These are phyloP conservation scores for Rhopalosiphum maidis DNA, from an alignment of 1,140 invertebrate species.

Conservation along the genomic window DNA sequence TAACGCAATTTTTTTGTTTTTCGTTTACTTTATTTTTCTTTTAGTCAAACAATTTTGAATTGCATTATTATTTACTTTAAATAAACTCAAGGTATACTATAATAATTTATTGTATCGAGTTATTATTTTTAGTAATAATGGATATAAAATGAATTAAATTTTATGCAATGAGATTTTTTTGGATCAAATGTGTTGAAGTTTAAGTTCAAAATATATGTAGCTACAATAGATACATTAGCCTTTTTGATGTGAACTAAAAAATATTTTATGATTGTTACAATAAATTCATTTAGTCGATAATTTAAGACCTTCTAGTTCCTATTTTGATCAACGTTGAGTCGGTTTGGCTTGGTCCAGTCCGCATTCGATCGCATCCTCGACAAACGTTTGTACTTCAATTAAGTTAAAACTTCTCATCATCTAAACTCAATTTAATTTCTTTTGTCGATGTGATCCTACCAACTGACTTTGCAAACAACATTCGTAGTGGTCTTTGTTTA, in stretches of 20 bases:
- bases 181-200: not conserved
- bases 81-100: not conserved
- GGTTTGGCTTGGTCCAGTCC: not conserved
- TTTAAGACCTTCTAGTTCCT: not conserved
- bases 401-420: not conserved
- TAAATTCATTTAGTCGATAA: not conserved
- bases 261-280: not conserved
- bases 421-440: slow-evolving; percentile 1
- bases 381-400: slow-evolving; percentile 1
- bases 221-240: too few species aligned
- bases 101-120: not conserved
- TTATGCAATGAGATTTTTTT: not conserved
- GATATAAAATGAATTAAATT: not conserved
- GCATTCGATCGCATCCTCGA: not conserved
- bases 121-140: not conserved
- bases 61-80: not conserved
- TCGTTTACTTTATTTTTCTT: not conserved
- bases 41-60: not conserved
- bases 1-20: not conserved
- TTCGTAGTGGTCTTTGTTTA: not conserved
- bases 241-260: not conserved
- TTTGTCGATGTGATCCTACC: not conserved
- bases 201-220: not conserved
- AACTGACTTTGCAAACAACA: not conserved
- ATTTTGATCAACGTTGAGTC: not conserved